phyloP scores from a whole-genome alignment of 2,113 vertebrate genomes.

The Phyllostomus discolor region DNA sequence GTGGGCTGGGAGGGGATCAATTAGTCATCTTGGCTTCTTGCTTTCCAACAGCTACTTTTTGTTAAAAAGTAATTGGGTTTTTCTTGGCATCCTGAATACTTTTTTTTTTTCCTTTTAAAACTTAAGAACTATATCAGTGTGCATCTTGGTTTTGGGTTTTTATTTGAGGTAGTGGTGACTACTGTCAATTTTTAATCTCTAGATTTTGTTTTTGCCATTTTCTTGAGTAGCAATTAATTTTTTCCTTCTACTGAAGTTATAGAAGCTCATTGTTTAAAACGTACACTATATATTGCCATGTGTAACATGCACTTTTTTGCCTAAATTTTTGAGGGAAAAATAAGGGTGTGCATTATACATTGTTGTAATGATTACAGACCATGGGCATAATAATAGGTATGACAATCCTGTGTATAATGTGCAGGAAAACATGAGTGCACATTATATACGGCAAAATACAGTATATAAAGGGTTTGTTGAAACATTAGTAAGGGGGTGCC shows the following conservation, averaged over 20 bases:
- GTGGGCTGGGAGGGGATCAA: neutral
- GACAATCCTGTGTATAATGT: too few species aligned
- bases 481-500: neutral
- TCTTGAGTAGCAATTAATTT: neutral
- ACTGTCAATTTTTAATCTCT: neutral
- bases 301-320: too few species aligned
- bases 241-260: neutral
- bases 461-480: neutral
- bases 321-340: too few species aligned
- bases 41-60: neutral
- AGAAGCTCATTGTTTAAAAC: neutral
- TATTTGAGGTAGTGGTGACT: neutral
- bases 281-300: too few species aligned
- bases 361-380: too few species aligned
- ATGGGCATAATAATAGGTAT: too few species aligned
- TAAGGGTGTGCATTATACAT: too few species aligned
- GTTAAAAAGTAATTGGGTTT: neutral
- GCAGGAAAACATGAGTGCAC: too few species aligned
- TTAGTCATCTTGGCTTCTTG: neutral
- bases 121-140: neutral
- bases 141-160: neutral
- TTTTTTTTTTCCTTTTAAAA: neutral
- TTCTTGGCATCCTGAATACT: neutral
- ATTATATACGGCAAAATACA: too few species aligned
- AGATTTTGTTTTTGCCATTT: neutral